Conservation (phyloP, 1,140 invertebrate genomes). For the Drosophila orena region DNA sequence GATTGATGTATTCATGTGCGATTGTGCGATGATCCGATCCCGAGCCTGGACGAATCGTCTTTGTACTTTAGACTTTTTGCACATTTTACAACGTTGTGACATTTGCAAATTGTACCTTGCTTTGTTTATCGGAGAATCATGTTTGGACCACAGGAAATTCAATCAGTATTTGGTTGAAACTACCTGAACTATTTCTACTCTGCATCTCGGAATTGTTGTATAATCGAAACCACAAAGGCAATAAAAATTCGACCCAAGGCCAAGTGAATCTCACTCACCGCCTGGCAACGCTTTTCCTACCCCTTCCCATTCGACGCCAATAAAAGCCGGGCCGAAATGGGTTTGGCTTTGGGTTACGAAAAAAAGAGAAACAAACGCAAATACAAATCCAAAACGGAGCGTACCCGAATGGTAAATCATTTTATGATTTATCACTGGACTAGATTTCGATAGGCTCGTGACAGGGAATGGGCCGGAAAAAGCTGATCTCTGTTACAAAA, state of each 20-base stretch:
- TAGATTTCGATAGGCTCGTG: constrained; percentile 71
- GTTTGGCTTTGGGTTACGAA: constrained; percentile 50
- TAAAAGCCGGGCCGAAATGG: constrained; percentile 52
- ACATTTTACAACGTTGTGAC: constrained; percentile 23
- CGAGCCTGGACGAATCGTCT: constrained; percentile 56
- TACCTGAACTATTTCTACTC: constrained; percentile 13
- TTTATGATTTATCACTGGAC: constrained; percentile 73
- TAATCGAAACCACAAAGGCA: constrained; percentile 46
- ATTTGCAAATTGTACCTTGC: constrained; percentile 18
- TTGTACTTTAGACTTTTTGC: constrained; percentile 33
- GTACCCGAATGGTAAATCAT: constrained; percentile 60
- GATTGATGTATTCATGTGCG: constrained; percentile 29
- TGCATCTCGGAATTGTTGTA: constrained; percentile 46
- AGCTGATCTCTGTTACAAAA: constrained; percentile 42
- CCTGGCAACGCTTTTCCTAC: constrained; percentile 67
- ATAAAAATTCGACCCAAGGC: constrained; percentile 54
- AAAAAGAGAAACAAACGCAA: constrained; percentile 32
- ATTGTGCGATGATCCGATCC: constrained; percentile 28
- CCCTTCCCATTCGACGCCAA: constrained; percentile 34
- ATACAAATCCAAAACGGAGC: constrained; percentile 37
- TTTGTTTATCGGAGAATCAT: constrained; percentile 20
- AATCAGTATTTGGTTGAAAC: constrained; percentile 8
- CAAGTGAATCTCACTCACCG: constrained; percentile 55
- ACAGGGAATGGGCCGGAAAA: constrained; percentile 45
- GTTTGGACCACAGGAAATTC: constrained; percentile 42